Evolutionary conservation across 92 coral and sea anemone species (phyloP).

Genomic region (Porites divaricata): DNA sequence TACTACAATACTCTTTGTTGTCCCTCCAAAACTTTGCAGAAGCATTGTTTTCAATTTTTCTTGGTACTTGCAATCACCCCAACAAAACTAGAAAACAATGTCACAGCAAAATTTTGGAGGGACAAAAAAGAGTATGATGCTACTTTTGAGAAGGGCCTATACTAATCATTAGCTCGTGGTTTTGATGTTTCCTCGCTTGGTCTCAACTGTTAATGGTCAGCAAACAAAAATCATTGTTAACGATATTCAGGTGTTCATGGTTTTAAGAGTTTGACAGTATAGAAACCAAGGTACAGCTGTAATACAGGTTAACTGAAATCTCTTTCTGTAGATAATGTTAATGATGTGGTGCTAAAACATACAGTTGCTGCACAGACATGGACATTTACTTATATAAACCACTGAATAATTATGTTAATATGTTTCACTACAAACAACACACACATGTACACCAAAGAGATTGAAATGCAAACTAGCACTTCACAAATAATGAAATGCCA

Average conservation of each 20-base stretch:
- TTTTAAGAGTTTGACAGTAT: too few relatives aligned
- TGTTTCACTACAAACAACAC: neutral
- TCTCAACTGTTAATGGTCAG: neutral
- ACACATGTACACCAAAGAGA: neutral
- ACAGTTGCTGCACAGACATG: neutral
- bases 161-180: neutral
- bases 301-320: too few relatives aligned
- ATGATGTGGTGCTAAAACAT: neutral
- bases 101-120: too few relatives aligned
- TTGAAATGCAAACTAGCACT: slow-evolving; percentile 48
- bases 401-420: neutral
- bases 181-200: neutral
- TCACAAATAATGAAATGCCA: slow-evolving; percentile 31
- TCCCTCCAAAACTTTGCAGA: too few relatives aligned
- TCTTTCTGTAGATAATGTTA: too few relatives aligned
- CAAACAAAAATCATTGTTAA: neutral
- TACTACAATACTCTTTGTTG: too few relatives aligned
- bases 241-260: too few relatives aligned
- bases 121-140: neutral
- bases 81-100: too few relatives aligned
- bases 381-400: neutral
- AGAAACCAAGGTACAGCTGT: too few relatives aligned
- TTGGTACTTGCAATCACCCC: too few relatives aligned
- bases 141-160: neutral
- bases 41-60: too few relatives aligned